Conservation (phyloP, 1,140 invertebrate species). For the Bombus soroeensis region DNA sequence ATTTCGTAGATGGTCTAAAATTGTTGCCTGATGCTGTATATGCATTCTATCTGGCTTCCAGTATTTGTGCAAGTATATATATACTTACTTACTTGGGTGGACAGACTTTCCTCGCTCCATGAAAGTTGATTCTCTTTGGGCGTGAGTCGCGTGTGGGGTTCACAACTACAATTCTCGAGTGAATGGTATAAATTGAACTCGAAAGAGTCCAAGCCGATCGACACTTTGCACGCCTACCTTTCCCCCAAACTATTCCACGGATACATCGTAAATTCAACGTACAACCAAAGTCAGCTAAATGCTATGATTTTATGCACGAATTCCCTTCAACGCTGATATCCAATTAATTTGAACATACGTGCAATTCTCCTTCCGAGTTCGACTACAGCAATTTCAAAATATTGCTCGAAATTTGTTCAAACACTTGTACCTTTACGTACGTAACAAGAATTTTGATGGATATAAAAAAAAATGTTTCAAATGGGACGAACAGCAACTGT, state of each 20-base stretch:
- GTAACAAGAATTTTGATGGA: too few species aligned
- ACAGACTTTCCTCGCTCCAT: constrained; percentile 41
- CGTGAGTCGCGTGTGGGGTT: constrained; percentile 27
- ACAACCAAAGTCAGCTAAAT: not conserved
- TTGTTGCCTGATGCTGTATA: not conserved
- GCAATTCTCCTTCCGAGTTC: not conserved
- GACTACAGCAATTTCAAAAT: not conserved
- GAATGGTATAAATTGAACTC: constrained; percentile 36
- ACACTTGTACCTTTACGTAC: too few species aligned
- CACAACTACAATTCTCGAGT: constrained; percentile 30
- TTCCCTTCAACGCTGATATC: not conserved
- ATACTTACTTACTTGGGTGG: not conserved
- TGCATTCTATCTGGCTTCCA: not conserved
- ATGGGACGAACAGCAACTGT: not conserved
- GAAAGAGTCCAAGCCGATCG: constrained; percentile 21
- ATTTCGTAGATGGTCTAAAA: not conserved
- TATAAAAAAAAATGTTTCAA: not conserved
- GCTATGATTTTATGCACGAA: constrained; percentile 15
- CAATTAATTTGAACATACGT: not conserved
- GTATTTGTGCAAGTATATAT: not conserved
- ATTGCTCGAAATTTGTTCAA: not conserved
- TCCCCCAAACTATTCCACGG: constrained; percentile 32
- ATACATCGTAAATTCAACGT: not conserved
- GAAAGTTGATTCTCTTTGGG: constrained; percentile 48
- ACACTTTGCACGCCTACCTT: constrained; percentile 16